A percentile compares a stretch with the other conserved stretches of the same genome.
phyloP scores from a whole-genome alignment of 2,888 invertebrate species.

The Hypsopygia costalis region DNA sequence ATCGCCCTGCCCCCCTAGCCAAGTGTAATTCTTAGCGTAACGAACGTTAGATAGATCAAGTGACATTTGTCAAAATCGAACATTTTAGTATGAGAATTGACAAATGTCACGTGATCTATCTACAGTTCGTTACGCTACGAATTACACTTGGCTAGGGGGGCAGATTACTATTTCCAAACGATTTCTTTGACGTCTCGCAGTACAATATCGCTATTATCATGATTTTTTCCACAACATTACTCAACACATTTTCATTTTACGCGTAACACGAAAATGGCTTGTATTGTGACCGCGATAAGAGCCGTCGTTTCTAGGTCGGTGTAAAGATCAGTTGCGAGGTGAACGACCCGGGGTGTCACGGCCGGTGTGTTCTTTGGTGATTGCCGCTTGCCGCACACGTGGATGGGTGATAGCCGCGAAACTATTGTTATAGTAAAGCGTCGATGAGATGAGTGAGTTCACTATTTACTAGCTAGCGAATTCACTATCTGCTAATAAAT shows the following conservation, averaged over 20 bases:
- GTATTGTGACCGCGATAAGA: slow-evolving; percentile 35
- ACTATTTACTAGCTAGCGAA: no score
- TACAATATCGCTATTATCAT: neutral
- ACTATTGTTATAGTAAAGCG: no score
- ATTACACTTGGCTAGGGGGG: no score
- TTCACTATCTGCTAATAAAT: no score
- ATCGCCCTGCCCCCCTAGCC: no score
- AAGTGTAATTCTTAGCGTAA: no score
- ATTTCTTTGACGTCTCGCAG: neutral
- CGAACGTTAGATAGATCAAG: no score
- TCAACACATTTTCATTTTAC: slow-evolving; percentile 7
- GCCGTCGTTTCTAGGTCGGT: slow-evolving; percentile 45
- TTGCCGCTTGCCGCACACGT: slow-evolving; percentile 31
- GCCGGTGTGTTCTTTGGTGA: slow-evolving; percentile 29
- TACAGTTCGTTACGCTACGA: no score
- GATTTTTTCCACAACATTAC: neutral
- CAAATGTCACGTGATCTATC: no score
- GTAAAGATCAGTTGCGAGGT: slow-evolving; percentile 59
- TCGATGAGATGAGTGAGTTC: no score
- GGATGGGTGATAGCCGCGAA: slow-evolving; percentile 23
- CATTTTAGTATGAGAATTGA: no score
- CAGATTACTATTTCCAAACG: neutral
- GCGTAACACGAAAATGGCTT: slow-evolving; percentile 25
- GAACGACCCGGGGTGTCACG: slow-evolving; percentile 68
- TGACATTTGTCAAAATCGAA: no score